Conservation (phyloP, 92 coral and sea anemone species). For the Parazoanthus swiftii region DNA sequence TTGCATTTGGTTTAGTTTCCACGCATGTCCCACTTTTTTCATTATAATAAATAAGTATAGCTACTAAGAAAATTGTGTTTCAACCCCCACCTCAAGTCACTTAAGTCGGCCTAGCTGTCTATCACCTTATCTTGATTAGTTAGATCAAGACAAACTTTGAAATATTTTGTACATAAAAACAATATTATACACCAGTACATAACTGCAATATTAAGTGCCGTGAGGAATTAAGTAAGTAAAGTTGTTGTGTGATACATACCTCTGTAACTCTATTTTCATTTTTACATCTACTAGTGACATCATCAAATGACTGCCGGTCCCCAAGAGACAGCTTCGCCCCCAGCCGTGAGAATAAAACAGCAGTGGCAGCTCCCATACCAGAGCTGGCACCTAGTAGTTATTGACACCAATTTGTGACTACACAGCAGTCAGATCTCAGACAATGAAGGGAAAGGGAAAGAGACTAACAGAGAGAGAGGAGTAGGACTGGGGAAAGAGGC, state of each 20-base stretch:
- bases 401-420: background rate
- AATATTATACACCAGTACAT: too few species aligned
- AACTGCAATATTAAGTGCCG: background rate
- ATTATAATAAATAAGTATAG: too few species aligned
- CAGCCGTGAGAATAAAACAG: slow-evolving; percentile 3
- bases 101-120: too few species aligned
- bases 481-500: background rate
- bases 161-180: too few species aligned
- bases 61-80: too few species aligned
- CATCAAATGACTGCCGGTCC: slow-evolving; percentile 6
- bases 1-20: too few species aligned
- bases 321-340: slow-evolving; percentile 8
- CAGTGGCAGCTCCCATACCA: slow-evolving; percentile 19
- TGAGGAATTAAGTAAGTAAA: background rate
- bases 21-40: too few species aligned
- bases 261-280: background rate
- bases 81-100: too few species aligned
- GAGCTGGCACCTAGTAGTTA: slow-evolving; percentile 8
- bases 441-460: background rate
- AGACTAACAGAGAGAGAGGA: background rate
- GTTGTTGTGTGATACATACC: slow-evolving; percentile 1
- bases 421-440: background rate
- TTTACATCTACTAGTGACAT: background rate
- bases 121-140: too few species aligned
- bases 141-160: too few species aligned